Evolutionary conservation across 2,888 invertebrate genomes (phyloP), one percentile per base, ranked within the genome.

Genomic region (Chalcosyrphus nemorum): DNA sequence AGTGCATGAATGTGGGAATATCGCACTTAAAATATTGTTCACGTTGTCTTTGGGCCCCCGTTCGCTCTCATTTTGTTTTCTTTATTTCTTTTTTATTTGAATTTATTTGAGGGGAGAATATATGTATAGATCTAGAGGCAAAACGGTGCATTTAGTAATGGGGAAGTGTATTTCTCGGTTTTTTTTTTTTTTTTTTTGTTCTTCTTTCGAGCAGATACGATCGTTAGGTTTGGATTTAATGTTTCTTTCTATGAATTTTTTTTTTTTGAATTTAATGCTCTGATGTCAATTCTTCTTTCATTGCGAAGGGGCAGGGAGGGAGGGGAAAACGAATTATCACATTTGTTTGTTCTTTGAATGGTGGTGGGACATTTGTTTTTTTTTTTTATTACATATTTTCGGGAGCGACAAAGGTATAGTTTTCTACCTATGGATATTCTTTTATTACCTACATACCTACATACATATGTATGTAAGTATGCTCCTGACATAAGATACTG

Each of bases 21-120:
- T 74, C 65, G 74, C 74, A 56, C 71, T 72, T 61, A 61, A 61
- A 61, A 61, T 70, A 41, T 61, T 72, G 29, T 72, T 61, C 74
- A 56, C 32, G 54, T 45, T 56, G 32, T 65, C 74, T 61, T 72
- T n/a, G n/a, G n/a, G 32, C 52, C 32, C 52, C 52, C 72, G 61
- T 72, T 72, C 52, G n/a, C n/a, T n/a, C n/a, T n/a, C n/a, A n/a
- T 52, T 52, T 7, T 50, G 17, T 32, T 27, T 50, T 19, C 2
- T 19, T n/a, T 2, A 3, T 50, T 21, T 24, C 24, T 24, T 59
- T 57, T 56, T 17, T 50, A 17, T 56, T 41, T 1, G 27, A 43
- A 57, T 41, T 24, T 13, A 41, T 52, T 52, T 24, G 4, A 47
- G 24, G 47, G 17, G 35, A 43, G 43, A n/a, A 29, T 24, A 38